phyloP scores from a whole-genome alignment of 2,888 invertebrate genomes.

The Drosophila yooni region DNA sequence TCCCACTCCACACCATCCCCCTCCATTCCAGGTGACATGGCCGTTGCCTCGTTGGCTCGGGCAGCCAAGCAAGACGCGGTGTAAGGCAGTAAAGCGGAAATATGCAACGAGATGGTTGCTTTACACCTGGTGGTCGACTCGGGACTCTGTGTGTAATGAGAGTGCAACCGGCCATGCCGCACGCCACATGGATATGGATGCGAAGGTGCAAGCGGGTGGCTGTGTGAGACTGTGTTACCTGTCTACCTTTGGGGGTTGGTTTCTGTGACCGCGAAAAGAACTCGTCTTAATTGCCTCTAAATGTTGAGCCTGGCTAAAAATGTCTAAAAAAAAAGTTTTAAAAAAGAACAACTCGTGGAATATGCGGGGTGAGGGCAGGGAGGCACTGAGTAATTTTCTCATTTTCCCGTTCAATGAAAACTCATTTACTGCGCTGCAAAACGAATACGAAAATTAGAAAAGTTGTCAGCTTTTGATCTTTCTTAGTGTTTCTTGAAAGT shows the following conservation, averaged over 20 bases:
- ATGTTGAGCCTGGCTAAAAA: slow-evolving; percentile 44
- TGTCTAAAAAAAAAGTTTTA: slow-evolving; percentile 20
- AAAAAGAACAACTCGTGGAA: slow-evolving; percentile 1
- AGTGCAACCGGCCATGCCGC: slow-evolving; percentile 67
- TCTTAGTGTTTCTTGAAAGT: slow-evolving; percentile 36
- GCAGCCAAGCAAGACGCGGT: slow-evolving; percentile 58
- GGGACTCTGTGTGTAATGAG: slow-evolving; percentile 39
- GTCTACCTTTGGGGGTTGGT: slow-evolving; percentile 10
- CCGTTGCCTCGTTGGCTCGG: slow-evolving; percentile 18
- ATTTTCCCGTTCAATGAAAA: slow-evolving; percentile 79
- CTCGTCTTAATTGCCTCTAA: slow-evolving; percentile 74
- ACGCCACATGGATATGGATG: slow-evolving; percentile 50
- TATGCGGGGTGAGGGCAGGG: slow-evolving; percentile 7
- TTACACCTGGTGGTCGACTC: slow-evolving; percentile 69
- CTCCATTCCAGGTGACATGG: neutral
- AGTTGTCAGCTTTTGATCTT: slow-evolving; percentile 74
- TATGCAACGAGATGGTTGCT: slow-evolving; percentile 53
- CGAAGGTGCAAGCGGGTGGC: slow-evolving; percentile 30
- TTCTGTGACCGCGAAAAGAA: slow-evolving; percentile 32
- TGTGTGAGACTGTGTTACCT: slow-evolving; percentile 37
- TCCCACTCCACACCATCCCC: neutral
- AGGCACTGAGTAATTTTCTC: slow-evolving; percentile 65
- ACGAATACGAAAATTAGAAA: slow-evolving; percentile 65
- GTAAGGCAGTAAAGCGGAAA: slow-evolving; percentile 73
- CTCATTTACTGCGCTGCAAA: slow-evolving; percentile 48